Evolutionary conservation across 2,797 vertebrate genomes (phyloP).

Genomic region (Gallirallus australis): DNA sequence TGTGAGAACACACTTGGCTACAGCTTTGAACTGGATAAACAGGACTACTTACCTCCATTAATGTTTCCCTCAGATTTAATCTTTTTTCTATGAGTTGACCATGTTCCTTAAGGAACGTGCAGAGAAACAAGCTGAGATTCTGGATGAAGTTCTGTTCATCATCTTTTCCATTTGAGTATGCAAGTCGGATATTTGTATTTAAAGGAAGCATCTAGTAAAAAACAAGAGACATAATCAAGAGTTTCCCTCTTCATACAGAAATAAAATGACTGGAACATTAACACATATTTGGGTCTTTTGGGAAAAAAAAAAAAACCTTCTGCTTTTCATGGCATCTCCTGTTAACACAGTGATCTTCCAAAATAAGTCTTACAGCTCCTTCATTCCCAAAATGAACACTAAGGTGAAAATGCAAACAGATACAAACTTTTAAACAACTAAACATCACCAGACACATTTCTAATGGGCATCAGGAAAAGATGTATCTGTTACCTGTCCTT

Average conservation of each 20-base stretch:
- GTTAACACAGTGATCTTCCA: background rate
- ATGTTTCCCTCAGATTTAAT: slow-evolving; percentile 91
- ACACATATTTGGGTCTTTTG: background rate
- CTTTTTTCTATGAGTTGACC: slow-evolving; percentile 95
- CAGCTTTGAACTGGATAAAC: background rate
- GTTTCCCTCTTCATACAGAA: background rate
- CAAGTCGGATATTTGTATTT: slow-evolving; percentile 96
- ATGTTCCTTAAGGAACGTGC: slow-evolving; percentile 97
- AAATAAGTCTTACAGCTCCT: background rate
- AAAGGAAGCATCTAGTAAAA: slow-evolving; percentile 92
- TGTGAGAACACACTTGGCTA: background rate
- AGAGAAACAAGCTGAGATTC: slow-evolving; percentile 97
- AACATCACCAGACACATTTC: background rate
- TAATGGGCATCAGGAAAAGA: rapidly evolving
- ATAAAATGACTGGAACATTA: background rate
- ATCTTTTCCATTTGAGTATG: slow-evolving; percentile 95
- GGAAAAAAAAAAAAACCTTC: background rate
- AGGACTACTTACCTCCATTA: slow-evolving; percentile 90
- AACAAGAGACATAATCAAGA: background rate
- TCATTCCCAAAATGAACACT: background rate
- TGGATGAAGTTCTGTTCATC: slow-evolving; percentile 99
- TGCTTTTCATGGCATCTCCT: background rate
- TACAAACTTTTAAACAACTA: background rate
- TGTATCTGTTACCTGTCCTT: background rate
- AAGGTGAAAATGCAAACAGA: background rate